Base-by-base conservation (phyloP, 1,140 invertebrate genomes). In the Lycorma delicatula region DNA sequence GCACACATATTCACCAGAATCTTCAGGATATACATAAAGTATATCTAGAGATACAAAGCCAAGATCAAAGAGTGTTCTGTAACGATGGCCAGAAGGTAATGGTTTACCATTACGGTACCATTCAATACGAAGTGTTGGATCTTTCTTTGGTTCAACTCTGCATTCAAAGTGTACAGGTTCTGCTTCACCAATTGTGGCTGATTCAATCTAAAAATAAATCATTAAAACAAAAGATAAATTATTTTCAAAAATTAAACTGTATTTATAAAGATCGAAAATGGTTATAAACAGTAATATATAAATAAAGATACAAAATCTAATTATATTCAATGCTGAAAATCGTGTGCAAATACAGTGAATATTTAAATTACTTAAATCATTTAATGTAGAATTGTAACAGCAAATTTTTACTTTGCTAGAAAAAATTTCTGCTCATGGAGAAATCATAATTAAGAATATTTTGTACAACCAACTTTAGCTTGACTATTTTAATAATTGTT, bases 81-180 rank as follows among this genome's bases (percentile, higher is more conserved):
- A 98, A 63, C 95, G 81, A 70, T 96, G 92, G 9, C 95, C 93
- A 36, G 85, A 83, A 18, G 87, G 86, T 57, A 97, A 77, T 0
- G 85, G 74, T 74, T 93, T 91, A 53, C 90, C 91, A 72, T 97
- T 93, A 66, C 89, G 81, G 66, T 89, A 95, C 93, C 93, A 97
- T 72, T 95, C 90, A 27, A 97, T 86, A 20, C 83, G 80, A 60
- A 98, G 76, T 59, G 86, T 93, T 1, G 94, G 86, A 80, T 99
- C 96, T 63, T 91, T 89, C 72, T 93, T 90, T 1, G 96, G 97
- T 69, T 95, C 89, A 3, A 99, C 87, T 55, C 87, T 82, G 66
- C 93, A 97, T 72, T 98, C 93, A 68, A 99, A 98, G 53, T 92
- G 84, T 0, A 95, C 86, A 0, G 87, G 82, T 74, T 98, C 92